Percentiles rank a stretch among this genome's conserved stretches.
These are phyloP conservation scores for Chaetogeoica ovagalla DNA, from an alignment of 2,888 invertebrate genomes.

Conservation along the genomic window DNA sequence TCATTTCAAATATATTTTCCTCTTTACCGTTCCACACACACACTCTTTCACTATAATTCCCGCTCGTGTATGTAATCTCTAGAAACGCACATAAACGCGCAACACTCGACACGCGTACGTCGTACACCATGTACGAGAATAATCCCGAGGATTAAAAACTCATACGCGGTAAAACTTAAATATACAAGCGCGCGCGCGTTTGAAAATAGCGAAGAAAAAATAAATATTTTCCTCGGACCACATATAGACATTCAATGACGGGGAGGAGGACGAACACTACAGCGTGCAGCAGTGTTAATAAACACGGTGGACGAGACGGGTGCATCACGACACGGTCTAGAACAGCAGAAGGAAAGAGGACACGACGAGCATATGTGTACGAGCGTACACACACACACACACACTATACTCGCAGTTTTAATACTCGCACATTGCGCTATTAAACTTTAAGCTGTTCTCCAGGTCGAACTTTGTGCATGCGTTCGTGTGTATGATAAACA, in stretches of 20 bases:
- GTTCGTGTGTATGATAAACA: conserved; percentile 44
- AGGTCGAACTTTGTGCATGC: conserved; percentile 43
- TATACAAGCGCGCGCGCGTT: not conserved
- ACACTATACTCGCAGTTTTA: conserved; percentile 7
- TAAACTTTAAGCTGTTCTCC: conserved; percentile 52
- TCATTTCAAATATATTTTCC: not conserved
- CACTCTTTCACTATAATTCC: no score
- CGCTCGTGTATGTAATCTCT: not conserved
- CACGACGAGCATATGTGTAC: not conserved
- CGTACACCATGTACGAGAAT: no score
- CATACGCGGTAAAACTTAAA: conserved; percentile 27
- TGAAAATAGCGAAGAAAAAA: no score
- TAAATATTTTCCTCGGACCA: no score
- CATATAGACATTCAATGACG: not conserved
- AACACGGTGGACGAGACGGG: not conserved
- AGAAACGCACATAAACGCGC: not conserved
- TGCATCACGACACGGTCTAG: not conserved
- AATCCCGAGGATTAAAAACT: conserved; percentile 48
- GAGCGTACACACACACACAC: no score
- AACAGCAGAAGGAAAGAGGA: not conserved
- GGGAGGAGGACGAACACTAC: not conserved
- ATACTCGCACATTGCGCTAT: conserved; percentile 44
- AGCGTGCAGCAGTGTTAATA: conserved; percentile 13
- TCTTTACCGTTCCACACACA: no score
- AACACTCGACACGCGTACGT: not conserved